Conservation (phyloP, 2,888 invertebrate species). For the Rotaria socialis region DNA sequence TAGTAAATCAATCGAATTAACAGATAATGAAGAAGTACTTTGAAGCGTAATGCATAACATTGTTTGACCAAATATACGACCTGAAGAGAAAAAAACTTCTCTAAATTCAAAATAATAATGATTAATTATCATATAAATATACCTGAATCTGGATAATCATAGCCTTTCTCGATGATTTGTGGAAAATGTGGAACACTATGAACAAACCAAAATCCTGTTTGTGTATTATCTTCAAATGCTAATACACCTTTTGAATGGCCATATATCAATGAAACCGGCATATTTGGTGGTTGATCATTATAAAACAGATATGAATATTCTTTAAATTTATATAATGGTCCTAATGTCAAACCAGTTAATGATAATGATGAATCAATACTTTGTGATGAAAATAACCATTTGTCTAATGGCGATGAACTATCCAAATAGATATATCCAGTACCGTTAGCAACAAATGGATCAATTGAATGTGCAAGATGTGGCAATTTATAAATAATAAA, state of each 20-base stretch:
- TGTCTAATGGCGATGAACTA: slow-evolving; percentile 14
- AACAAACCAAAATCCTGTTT: slow-evolving; percentile 28
- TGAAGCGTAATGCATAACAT: slow-evolving; percentile 3
- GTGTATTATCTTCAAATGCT: background rate
- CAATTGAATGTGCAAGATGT: background rate
- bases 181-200: slow-evolving; percentile 34
- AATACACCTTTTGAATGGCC: slow-evolving; percentile 31
- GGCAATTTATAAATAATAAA: slow-evolving; percentile 34
- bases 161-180: background rate
- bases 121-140: background rate
- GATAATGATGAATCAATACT: background rate
- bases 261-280: background rate
- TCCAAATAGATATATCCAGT: slow-evolving; percentile 26
- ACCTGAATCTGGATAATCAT: slow-evolving; percentile 28
- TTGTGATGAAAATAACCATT: background rate
- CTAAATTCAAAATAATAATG: background rate
- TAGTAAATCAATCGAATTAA: background rate
- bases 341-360: slow-evolving; percentile 9
- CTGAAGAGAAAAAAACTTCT: background rate
- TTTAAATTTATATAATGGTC: background rate
- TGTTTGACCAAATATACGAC: slow-evolving; percentile 29
- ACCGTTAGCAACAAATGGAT: background rate
- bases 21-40: background rate
- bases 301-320: background rate
- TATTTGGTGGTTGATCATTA: slow-evolving; percentile 31